phyloP scores from a whole-genome alignment of 2,888 invertebrate species.

The Drosophila anomelani region DNA sequence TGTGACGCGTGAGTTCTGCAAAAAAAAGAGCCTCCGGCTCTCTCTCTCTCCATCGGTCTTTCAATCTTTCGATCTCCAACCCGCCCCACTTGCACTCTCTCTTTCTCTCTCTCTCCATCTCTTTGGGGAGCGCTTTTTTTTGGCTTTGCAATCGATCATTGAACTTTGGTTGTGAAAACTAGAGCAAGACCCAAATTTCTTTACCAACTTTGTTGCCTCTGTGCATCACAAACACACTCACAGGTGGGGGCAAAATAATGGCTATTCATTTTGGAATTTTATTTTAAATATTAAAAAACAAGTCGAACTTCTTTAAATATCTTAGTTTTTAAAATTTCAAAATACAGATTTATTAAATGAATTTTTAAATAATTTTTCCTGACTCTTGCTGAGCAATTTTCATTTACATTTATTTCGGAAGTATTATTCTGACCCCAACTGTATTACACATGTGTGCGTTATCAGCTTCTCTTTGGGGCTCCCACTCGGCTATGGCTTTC shows the following conservation, averaged over 20 bases:
- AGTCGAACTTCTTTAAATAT: not conserved
- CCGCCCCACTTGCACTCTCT: conserved; percentile 12
- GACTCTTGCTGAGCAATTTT: not conserved
- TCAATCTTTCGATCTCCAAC: conserved; percentile 17
- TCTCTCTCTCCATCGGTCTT: conserved; percentile 19
- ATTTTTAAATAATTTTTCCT: not conserved
- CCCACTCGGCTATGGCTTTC: conserved; percentile 60
- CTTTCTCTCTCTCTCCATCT: conserved; percentile 14
- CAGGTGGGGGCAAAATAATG: not conserved
- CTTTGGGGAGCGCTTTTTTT: conserved; percentile 53
- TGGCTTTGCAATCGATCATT: conserved; percentile 79
- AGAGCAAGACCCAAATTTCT: conserved; percentile 82
- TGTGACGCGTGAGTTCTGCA: conserved; percentile 72
- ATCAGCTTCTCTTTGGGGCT: conserved; percentile 57
- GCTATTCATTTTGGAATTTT: not conserved
- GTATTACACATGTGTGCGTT: conserved; percentile 39
- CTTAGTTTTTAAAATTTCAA: no score
- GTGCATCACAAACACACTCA: conserved; percentile 28
- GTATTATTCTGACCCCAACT: conserved; percentile 2
- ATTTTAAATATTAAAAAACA: not conserved
- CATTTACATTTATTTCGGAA: not conserved
- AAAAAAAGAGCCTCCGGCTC: conserved; percentile 44
- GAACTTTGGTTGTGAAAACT: conserved; percentile 82
- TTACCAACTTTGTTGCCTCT: conserved; percentile 53
- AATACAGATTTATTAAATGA: no score